phyloP scores from a whole-genome alignment of 2,113 vertebrate genomes.

The Dromas ardeola region DNA sequence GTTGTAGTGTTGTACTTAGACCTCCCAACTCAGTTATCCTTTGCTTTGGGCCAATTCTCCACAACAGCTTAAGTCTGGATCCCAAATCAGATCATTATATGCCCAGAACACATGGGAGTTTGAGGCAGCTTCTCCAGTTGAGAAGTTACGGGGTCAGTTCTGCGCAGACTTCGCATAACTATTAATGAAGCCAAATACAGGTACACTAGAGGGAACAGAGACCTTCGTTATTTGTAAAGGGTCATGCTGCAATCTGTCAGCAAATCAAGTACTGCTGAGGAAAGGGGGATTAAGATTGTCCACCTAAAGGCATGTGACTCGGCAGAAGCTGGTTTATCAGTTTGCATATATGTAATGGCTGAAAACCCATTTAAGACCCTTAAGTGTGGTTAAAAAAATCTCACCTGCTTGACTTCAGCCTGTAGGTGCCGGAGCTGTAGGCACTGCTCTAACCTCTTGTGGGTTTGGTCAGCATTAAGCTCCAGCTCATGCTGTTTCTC shows the following conservation, averaged over 20 bases:
- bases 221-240: background rate
- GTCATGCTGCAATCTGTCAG: background rate
- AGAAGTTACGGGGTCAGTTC: background rate
- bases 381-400: background rate
- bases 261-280: background rate
- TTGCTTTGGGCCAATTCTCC: background rate
- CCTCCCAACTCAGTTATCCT: background rate
- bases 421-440: constrained; percentile 95
- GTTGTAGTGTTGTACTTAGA: background rate
- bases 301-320: background rate
- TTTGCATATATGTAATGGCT: background rate
- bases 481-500: constrained; percentile 97
- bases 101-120: background rate
- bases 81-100: background rate
- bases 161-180: background rate
- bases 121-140: background rate
- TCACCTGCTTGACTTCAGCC: constrained; percentile 97
- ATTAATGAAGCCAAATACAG: background rate
- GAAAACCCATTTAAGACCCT: background rate
- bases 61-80: background rate
- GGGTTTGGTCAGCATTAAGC: constrained; percentile 90
- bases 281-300: background rate
- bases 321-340: background rate
- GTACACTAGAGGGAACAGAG: background rate
- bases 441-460: constrained; percentile 91